These are phyloP conservation scores for Columbina picui DNA, from an alignment of 2,113 vertebrate genomes.

Conservation along the genomic window DNA sequence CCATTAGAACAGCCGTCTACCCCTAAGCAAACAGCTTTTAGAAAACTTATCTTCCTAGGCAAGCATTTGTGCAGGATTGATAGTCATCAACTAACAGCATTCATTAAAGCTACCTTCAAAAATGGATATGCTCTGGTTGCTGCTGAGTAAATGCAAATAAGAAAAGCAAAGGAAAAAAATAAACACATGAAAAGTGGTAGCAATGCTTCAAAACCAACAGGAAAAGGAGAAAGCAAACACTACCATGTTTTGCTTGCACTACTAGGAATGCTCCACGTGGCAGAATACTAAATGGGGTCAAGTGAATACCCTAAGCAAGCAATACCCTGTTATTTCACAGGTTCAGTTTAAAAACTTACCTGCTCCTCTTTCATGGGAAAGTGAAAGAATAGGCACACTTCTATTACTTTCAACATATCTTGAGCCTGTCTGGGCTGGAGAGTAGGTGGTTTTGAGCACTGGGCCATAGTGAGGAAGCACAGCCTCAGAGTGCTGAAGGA, in stretches of 20 bases:
- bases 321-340: not conserved
- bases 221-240: not conserved
- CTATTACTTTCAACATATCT: not conserved
- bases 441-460: not conserved
- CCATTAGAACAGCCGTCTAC: not conserved
- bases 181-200: not conserved
- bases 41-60: conserved; percentile 47
- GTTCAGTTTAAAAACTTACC: not conserved
- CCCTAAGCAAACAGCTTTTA: conserved; percentile 29
- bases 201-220: not conserved
- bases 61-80: conserved; percentile 28
- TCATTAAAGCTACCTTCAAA: conserved; percentile 26
- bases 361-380: not conserved
- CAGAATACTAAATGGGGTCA: not conserved
- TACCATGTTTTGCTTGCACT: not conserved
- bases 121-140: not conserved
- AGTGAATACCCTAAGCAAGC: not conserved
- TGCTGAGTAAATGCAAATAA: conserved; percentile 19
- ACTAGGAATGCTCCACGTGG: not conserved
- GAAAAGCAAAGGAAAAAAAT: not conserved
- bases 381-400: accelerated
- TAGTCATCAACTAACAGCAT: conserved; percentile 20
- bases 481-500: not conserved
- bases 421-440: not conserved
- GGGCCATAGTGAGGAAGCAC: not conserved